Evolutionary conservation across 2,797 vertebrate genomes (phyloP), one percentile per base, ranked within the genome.

Genomic region (Takifugu ocellatus): DNA sequence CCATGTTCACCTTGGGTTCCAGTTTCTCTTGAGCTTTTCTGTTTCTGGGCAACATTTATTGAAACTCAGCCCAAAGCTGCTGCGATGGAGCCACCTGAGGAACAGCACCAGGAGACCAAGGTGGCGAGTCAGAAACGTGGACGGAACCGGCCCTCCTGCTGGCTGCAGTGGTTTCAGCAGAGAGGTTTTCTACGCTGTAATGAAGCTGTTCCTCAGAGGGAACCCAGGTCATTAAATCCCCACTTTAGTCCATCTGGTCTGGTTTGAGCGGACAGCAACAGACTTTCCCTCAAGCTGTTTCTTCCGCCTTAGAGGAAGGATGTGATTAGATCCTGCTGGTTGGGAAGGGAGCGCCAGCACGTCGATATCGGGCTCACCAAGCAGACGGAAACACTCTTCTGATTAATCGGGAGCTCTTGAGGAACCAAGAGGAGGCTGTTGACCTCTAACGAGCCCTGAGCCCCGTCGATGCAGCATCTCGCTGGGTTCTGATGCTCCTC

Each of bases 301-400:
- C 11, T 54, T 26, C 66, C 51, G 31, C 54, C 36, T 8, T 9
- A 0, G 17, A 25, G 49, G 59, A 31, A 17, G 26, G 56, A 64
- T 56, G 6, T 62, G 45, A 72, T 66, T 60, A 11, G 33, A n/a
- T 36, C 45, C 1, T 69, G 21, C 7, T 47, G 51, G 63, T 49
- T 25, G 15, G 39, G 16, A 24, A 54, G 42, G 49, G 33, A 47
- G 29, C 15, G 50, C 61, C 6, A 46, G 60, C 56, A 29, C 59
- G 66, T 63, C 78, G 58, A 71, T 66, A 59, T 49, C 68, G 25
- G 48, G 6, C 26, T 56, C 26, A 1, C 5, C 2, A 66, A 44
- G 14, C n/a, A 31, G 36, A 43, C 10, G 24, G 25, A 70, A 59
- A 56, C 5, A 2, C 53, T 65, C 56, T 1, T 36, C 63, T 49